phyloP scores from a whole-genome alignment of 2,113 vertebrate genomes.

The Shinisaurus crocodilurus region DNA sequence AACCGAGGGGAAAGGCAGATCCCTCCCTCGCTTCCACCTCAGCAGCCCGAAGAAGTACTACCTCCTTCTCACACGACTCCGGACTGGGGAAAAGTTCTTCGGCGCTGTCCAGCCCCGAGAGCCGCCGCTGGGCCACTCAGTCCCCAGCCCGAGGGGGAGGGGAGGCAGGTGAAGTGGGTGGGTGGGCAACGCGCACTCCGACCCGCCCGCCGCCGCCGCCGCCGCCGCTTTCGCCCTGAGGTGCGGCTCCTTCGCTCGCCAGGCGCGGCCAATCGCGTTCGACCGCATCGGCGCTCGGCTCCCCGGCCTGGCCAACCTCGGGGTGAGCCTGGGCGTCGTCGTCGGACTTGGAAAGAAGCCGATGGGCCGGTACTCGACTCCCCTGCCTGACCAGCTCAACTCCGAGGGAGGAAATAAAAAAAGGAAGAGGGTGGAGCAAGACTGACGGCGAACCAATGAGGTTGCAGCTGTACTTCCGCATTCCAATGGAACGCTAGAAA shows the following conservation, averaged over 20 bases:
- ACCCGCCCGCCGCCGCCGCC: not conserved
- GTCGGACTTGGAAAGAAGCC: not conserved
- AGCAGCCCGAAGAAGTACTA: not conserved
- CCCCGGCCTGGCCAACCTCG: not conserved
- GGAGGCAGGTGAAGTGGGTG: not conserved
- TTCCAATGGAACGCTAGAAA: not conserved
- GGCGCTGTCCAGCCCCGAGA: not conserved
- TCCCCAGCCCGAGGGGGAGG: not conserved
- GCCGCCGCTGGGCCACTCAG: not conserved
- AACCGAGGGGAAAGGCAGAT: not conserved
- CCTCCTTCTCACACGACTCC: not conserved
- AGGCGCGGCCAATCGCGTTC: slow-evolving; percentile 51
- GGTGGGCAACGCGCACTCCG: not conserved
- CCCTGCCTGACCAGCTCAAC: not conserved
- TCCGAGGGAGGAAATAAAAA: not conserved
- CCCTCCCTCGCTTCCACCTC: not conserved
- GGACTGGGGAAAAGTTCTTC: slow-evolving; percentile 14
- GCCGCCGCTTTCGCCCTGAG: slow-evolving; percentile 11
- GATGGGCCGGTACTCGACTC: not conserved
- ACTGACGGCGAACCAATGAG: not conserved
- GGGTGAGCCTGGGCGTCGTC: not conserved
- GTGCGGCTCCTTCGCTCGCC: slow-evolving; percentile 31
- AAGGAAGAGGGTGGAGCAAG: not conserved
- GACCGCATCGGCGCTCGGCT: slow-evolving; percentile 45
- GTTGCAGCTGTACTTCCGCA: not conserved